phyloP scores from a whole-genome alignment of 2,797 vertebrate species.

The Molossus molossus region DNA sequence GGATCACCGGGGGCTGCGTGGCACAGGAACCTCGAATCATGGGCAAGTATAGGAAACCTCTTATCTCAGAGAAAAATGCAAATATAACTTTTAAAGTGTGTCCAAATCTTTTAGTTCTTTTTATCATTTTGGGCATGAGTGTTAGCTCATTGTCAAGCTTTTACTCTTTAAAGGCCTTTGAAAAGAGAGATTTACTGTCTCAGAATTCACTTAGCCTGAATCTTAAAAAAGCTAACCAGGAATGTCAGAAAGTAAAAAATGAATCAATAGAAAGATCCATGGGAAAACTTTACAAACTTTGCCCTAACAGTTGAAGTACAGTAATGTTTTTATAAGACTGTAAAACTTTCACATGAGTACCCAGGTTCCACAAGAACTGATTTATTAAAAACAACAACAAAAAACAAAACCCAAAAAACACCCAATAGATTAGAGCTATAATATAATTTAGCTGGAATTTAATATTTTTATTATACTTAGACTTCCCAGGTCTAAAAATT shows the following conservation, averaged over 20 bases:
- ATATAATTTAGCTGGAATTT: not conserved
- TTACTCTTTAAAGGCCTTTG: conserved; percentile 21
- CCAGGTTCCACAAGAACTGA: not conserved
- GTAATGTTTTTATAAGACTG: not conserved
- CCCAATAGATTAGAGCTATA: not conserved
- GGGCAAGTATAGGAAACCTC: not conserved
- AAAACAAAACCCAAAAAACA: not conserved
- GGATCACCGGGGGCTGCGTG: not conserved
- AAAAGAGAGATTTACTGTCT: conserved; percentile 36
- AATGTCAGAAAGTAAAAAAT: conserved; percentile 38
- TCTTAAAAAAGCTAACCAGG: conserved; percentile 29
- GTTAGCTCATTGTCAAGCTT: not conserved
- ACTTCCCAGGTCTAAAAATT: not conserved
- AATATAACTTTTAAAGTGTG: not conserved
- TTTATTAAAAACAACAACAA: not conserved
- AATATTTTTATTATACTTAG: conserved; percentile 1
- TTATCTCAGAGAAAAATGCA: not conserved
- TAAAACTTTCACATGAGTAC: not conserved
- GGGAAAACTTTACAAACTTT: not conserved
- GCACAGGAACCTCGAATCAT: not conserved
- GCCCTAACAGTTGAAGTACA: not conserved
- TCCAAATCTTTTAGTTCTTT: conserved; percentile 9
- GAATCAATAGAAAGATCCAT: not conserved
- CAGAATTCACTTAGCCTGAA: not conserved
- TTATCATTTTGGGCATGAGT: not conserved